Conservation (phyloP, 64 coral and sea anemone species). For the Dendrophyllia cribrosa region DNA sequence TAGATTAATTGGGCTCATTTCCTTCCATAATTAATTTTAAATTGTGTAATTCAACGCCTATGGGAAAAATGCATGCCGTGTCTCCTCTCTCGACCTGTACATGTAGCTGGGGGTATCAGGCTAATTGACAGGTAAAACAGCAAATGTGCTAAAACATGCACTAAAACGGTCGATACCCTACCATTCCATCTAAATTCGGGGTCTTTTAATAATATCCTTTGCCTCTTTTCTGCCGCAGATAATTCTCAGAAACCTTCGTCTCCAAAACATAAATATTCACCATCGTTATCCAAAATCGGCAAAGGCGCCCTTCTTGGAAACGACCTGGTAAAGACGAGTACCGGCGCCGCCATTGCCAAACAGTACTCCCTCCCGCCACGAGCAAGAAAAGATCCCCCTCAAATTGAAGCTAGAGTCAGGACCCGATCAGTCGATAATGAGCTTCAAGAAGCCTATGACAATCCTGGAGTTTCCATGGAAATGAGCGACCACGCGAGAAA, state of each 20-base stretch:
- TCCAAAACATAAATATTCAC: constrained; percentile 23
- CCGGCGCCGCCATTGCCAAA: background rate
- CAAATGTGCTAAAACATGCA: no score
- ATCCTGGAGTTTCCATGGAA: constrained; percentile 7
- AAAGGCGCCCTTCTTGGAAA: background rate
- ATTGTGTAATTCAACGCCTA: no score
- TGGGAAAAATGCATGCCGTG: no score
- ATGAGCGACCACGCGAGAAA: background rate
- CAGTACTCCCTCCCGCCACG: constrained; percentile 25
- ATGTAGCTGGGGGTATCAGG: no score
- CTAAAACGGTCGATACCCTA: no score
- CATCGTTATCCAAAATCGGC: constrained; percentile 20
- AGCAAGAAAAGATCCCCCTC: background rate
- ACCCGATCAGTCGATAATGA: background rate
- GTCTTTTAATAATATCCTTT: background rate
- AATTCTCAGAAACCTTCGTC: background rate
- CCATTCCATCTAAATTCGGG: no score
- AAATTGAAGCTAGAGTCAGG: constrained; percentile 10
- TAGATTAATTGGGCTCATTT: no score
- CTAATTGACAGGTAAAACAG: no score
- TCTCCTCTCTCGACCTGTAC: no score
- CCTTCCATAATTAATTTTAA: no score
- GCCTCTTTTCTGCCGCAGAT: background rate
- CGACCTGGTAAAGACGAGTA: constrained; percentile 1
- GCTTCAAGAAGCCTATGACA: constrained; percentile 16